Evolutionary conservation across 2,113 vertebrate species (phyloP), one percentile per base, ranked within the genome.

Genomic region (Actenoides hombroni): DNA sequence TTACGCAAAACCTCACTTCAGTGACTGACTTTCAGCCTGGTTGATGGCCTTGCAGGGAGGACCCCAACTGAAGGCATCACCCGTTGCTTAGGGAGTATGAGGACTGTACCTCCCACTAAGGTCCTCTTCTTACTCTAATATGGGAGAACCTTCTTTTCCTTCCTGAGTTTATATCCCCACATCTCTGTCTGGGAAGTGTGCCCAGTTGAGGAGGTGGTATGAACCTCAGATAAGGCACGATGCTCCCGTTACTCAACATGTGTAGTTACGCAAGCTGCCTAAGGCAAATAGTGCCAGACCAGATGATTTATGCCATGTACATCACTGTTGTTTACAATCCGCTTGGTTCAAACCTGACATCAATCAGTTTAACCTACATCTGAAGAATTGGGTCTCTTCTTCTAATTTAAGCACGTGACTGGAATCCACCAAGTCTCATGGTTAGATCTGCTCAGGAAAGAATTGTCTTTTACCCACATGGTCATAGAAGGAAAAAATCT

Each of bases 41-140:
- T 37, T 63, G 0, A 0, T n/a, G 29, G 40, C 28, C 39, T 65
- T 0, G 0, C 37, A 70, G 64, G 44, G 26, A 54, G 28, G 13
- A 61, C 35, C 67, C 39, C 29, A n/a, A 13, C 42, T 40, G 57
- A 85, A 88, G 74, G 53, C 60, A 53, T 90, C 56, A n/a, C 29
- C 33, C 10, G 10, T 57, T 40, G 24, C 73, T 48, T 69, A 35
- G 16, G 46, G 29, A 24, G 9, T 16, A 42, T 1, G 0, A 5
- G 14, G 16, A 79, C 12, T n/a, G 67, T 8, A 23, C 18, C 15
- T 19, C 26, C 4, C 6, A 5, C 67, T 61, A 29, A 61, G 16
- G 9, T 63, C 14, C 40, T 61, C 40, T 64, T 76, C 54, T 77
- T 10, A 16, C 53, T 78, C 40, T 57, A 0, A 35, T 40, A 25